A percentile compares a stretch with the other conserved stretches of the same genome.
These are phyloP conservation scores for Yponomeuta evonymella DNA, from an alignment of 2,888 invertebrate genomes.

Conservation along the genomic window DNA sequence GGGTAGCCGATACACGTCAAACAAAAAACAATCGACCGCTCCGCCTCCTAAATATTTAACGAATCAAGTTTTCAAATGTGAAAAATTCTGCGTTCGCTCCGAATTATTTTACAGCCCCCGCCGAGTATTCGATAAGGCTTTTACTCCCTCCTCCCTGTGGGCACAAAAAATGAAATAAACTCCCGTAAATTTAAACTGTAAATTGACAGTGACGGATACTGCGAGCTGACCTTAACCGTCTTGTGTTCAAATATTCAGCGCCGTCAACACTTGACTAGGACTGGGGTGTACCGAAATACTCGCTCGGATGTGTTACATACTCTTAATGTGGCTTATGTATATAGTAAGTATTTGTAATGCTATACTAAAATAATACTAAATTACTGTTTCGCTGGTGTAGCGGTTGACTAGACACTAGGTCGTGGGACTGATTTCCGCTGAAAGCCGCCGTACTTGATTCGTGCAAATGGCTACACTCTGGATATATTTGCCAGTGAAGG, in stretches of 20 bases:
- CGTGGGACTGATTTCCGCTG: too few relatives aligned
- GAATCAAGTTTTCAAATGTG: constrained; percentile 57
- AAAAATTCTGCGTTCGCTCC: constrained; percentile 46
- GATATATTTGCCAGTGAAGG: too few relatives aligned
- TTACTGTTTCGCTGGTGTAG: too few relatives aligned
- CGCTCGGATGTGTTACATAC: too few relatives aligned
- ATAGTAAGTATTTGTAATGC: too few relatives aligned
- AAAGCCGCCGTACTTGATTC: too few relatives aligned
- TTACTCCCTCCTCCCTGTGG: constrained; percentile 43
- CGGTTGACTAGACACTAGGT: too few relatives aligned
- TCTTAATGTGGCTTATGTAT: too few relatives aligned
- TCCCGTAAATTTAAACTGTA: constrained; percentile 63
- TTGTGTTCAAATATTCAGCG: constrained; percentile 63
- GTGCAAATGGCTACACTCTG: too few relatives aligned
- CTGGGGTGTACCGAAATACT: too few relatives aligned
- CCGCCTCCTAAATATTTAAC: constrained; percentile 49
- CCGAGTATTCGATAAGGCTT: constrained; percentile 62
- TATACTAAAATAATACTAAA: too few relatives aligned
- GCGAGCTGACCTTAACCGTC: constrained; percentile 55
- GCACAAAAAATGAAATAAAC: constrained; percentile 55
- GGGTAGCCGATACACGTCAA: too few relatives aligned
- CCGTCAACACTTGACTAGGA: constrained; percentile 41
- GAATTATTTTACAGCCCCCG: constrained; percentile 42
- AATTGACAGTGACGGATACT: constrained; percentile 71
- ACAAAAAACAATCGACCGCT: background rate